Evolutionary conservation across 2,888 invertebrate species (phyloP).

Genomic region (Athrips mouffetella): DNA sequence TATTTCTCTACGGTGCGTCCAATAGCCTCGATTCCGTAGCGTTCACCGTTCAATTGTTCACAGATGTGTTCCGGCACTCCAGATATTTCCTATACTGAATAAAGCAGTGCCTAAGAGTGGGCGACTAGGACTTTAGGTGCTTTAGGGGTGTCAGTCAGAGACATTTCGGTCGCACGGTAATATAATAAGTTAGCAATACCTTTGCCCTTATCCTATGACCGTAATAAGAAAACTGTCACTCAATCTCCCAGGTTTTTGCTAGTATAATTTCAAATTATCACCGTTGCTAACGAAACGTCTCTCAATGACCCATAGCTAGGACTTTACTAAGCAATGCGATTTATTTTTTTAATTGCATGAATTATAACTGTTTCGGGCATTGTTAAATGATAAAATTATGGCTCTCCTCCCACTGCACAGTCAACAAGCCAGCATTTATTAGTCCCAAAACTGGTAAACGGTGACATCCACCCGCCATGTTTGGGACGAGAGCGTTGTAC

Average conservation of each 20-base stretch:
- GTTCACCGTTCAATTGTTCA: slow-evolving; percentile 28
- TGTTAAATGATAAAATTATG: slow-evolving; percentile 1
- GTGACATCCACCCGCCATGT: slow-evolving; percentile 41
- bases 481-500: slow-evolving; percentile 43
- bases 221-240: too few relatives aligned
- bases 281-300: too few relatives aligned
- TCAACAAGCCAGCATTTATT: slow-evolving; percentile 43
- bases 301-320: too few relatives aligned
- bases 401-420: slow-evolving; percentile 27
- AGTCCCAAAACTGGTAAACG: slow-evolving; percentile 37
- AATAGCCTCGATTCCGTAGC: slow-evolving; percentile 28
- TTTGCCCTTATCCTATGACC: too few relatives aligned
- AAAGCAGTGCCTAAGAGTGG: not conserved
- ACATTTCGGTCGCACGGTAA: too few relatives aligned
- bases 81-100: slow-evolving; percentile 32
- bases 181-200: too few relatives aligned
- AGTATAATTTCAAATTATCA: too few relatives aligned
- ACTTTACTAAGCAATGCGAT: too few relatives aligned
- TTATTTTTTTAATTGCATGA: too few relatives aligned
- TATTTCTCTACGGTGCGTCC: slow-evolving; percentile 36
- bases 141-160: too few relatives aligned
- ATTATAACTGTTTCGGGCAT: not conserved
- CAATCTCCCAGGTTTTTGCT: too few relatives aligned
- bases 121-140: too few relatives aligned
- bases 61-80: slow-evolving; percentile 34